A percentile compares a stretch with the other conserved stretches of the same genome.
These are phyloP conservation scores for Corythornis leucogaster DNA, from an alignment of 2,797 vertebrate species.

Conservation along the genomic window DNA sequence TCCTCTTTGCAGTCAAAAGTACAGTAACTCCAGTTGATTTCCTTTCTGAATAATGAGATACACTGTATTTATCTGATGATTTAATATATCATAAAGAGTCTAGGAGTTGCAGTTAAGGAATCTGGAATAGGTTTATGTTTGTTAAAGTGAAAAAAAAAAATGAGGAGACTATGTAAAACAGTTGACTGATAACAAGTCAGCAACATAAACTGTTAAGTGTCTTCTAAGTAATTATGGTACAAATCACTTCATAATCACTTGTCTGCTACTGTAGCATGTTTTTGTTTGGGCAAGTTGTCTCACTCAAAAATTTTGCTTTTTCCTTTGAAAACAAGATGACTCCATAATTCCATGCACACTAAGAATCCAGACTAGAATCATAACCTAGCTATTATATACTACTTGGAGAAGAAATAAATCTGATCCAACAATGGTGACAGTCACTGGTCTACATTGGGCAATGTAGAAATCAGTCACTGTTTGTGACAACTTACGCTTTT, in stretches of 20 bases:
- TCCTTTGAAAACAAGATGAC: neutral
- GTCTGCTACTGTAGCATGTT: neutral
- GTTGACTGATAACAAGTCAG: neutral
- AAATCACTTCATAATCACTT: constrained; percentile 30
- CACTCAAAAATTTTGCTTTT: neutral
- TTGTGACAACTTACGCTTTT: neutral
- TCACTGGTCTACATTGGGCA: neutral
- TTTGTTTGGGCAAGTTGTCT: neutral
- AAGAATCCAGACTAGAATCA: neutral
- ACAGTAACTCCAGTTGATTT: constrained; percentile 9
- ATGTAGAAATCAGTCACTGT: neutral
- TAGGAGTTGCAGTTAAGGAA: neutral
- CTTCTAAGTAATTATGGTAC: neutral
- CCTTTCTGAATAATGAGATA: constrained; percentile 29
- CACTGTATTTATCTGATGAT: constrained; percentile 25
- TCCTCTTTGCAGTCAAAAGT: constrained; percentile 27
- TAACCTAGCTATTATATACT: neutral
- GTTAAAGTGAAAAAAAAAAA: neutral
- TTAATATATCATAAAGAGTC: neutral
- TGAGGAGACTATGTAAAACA: neutral
- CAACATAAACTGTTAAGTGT: neutral
- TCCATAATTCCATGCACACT: neutral
- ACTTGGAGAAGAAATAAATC: neutral
- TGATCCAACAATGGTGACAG: neutral
- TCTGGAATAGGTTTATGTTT: neutral